Evolutionary conservation across 30 jellyfish, hydroid and myxozoan genomes (phyloP).

Genomic region (Phacellophora camtschatica): DNA sequence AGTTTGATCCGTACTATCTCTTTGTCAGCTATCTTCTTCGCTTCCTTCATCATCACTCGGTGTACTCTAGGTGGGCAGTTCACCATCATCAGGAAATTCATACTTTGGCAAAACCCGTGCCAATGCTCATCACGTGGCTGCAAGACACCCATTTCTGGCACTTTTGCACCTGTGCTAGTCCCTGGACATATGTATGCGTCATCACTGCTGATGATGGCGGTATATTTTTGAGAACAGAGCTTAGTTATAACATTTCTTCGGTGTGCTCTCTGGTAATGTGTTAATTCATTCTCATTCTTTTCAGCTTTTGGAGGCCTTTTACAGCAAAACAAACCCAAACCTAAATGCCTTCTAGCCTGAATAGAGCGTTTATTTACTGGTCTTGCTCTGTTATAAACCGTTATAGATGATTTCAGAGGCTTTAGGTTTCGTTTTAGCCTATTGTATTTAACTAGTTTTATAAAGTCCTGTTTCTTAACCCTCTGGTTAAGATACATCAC

Average conservation of each 20-base stretch:
- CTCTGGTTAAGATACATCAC: slow-evolving; percentile 20
- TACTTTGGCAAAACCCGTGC: slow-evolving; percentile 24
- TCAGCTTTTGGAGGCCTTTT: slow-evolving; percentile 46
- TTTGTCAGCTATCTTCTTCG: neutral
- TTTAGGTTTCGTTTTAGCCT: neutral
- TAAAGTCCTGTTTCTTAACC: slow-evolving; percentile 27
- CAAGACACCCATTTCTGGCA: slow-evolving; percentile 18
- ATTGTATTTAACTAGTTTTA: slow-evolving; percentile 4
- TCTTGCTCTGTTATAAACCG: slow-evolving; percentile 20
- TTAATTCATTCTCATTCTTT: neutral
- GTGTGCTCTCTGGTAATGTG: slow-evolving; percentile 34
- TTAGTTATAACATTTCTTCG: slow-evolving; percentile 6
- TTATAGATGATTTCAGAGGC: slow-evolving; percentile 12
- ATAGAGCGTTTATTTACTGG: slow-evolving; percentile 32
- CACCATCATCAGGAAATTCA: slow-evolving; percentile 46
- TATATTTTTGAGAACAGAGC: neutral
- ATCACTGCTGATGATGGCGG: too few relatives aligned
- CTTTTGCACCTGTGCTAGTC: slow-evolving; percentile 24
- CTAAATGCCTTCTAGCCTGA: slow-evolving; percentile 20
- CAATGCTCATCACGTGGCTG: slow-evolving; percentile 13
- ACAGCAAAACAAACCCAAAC: slow-evolving; percentile 25
- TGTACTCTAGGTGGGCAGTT: slow-evolving; percentile 31
- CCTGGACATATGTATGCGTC: slow-evolving; percentile 32
- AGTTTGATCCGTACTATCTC: slow-evolving; percentile 18
- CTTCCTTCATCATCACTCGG: neutral